Evolutionary conservation across 2,113 vertebrate genomes (phyloP), one percentile per base, ranked within the genome.

Genomic region (Cercopithecus mona): DNA sequence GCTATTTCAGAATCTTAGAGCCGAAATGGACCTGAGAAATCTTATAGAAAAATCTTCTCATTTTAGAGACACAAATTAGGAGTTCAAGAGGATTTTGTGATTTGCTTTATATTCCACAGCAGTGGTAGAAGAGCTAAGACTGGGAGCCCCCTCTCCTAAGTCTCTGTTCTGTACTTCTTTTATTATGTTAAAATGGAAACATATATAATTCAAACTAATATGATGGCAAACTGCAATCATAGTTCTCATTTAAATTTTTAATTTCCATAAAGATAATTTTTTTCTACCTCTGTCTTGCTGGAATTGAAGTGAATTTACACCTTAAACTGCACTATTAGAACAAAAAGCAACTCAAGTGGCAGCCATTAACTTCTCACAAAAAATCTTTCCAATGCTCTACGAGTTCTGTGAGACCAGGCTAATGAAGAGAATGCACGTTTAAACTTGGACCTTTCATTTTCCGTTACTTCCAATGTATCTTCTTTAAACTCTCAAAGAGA

Each of bases 271-370:
- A 66, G 11, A 79, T 50, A 1, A 84, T 5, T 59, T 94, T 94
- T 50, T 40, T 45, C 35, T 87, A 55, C 2, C 2, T 23, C 50
- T 83, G 81, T 78, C 10, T 40, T 59, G 3, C 20, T 88, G 18
- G 14, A 90, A 85, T 96, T 88, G 96, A 84, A 88, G 66, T 18
- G 38, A 3, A 80, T 59, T 84, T 97, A 6, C 11, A 87, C 40
- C 48, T 75, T 83, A 82, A 82, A 64, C 3, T 75, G 23, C 66
- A 70, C 18, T 59, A 38, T 88, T 64, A 52, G n/a, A 82, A 80
- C 16, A 32, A 75, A 76, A 32, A 52, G 50, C 40, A 88, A 79
- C 52, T 68, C 52, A 23, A 14, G 64, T 88, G 38, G 30, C 43
- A 70, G 1, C 27, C 68, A 27, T 45, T 23, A 52, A 40, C 45